phyloP scores from a whole-genome alignment of 2,797 vertebrate species.

The Neosilurus hyrtlii region DNA sequence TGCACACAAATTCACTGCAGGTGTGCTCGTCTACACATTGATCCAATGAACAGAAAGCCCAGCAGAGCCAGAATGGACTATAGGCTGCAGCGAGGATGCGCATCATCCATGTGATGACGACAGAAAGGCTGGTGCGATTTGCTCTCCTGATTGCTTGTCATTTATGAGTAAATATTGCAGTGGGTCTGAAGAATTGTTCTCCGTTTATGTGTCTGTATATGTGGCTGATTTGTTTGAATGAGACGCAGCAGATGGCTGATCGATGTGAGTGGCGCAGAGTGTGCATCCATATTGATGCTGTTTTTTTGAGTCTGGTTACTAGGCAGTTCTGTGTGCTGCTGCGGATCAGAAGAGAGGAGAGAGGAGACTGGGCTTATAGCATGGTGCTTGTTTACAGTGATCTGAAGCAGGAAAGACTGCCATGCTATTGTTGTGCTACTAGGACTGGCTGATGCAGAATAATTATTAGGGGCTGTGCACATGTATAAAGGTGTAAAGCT shows the following conservation, averaged over 20 bases:
- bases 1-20: not conserved
- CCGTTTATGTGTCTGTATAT: not conserved
- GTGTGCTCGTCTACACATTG: conserved; percentile 19
- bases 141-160: conserved; percentile 10
- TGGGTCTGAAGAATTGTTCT: not conserved
- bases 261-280: conserved; percentile 38
- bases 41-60: conserved; percentile 14
- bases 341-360: conserved; percentile 29
- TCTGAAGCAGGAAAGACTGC: conserved; percentile 8
- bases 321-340: conserved; percentile 38
- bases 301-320: conserved; percentile 48
- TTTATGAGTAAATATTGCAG: conserved; percentile 3
- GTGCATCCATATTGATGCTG: conserved; percentile 53
- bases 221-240: conserved; percentile 1
- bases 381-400: conserved; percentile 48
- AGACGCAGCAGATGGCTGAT: conserved; percentile 13
- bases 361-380: conserved; percentile 3
- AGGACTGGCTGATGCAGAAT: not conserved
- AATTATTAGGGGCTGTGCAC: not conserved
- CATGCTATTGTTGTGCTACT: not conserved
- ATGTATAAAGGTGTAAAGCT: not conserved
- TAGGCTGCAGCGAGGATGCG: conserved; percentile 34
- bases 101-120: conserved; percentile 18
- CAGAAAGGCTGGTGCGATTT: not conserved
- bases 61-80: not conserved